phyloP scores from a whole-genome alignment of 2,888 invertebrate genomes.

The Cryptus armator region DNA sequence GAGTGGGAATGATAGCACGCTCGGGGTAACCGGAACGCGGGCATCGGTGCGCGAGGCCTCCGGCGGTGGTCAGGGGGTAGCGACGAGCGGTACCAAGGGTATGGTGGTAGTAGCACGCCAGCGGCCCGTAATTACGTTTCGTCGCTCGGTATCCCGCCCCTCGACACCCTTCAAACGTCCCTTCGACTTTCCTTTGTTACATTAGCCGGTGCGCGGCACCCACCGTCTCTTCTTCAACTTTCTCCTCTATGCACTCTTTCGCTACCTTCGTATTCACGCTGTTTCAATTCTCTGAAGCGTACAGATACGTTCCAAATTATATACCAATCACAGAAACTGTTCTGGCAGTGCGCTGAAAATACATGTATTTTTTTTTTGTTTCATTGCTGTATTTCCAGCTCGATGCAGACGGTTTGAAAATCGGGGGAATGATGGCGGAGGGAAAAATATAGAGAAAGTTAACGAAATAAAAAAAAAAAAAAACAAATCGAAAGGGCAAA shows the following conservation, averaged over 20 bases:
- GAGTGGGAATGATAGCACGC: constrained; percentile 48
- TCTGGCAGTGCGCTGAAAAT: not conserved
- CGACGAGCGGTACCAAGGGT: constrained; percentile 6
- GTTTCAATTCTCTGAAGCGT: constrained; percentile 57
- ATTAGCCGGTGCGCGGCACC: constrained; percentile 76
- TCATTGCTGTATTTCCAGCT: not conserved
- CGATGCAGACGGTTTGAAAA: constrained; percentile 4
- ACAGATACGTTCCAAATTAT: constrained; percentile 10
- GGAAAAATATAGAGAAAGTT: not conserved
- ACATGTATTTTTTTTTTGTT: constrained; percentile 9
- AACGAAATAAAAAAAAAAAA: too few relatives aligned
- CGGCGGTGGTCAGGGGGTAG: constrained; percentile 21
- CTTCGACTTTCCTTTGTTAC: constrained; percentile 80
- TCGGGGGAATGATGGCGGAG: not conserved
- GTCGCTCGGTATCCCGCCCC: constrained; percentile 71
- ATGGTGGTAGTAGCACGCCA: constrained; percentile 14
- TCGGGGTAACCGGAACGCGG: constrained; percentile 51
- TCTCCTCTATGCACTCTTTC: constrained; percentile 66
- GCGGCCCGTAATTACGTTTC: constrained; percentile 64
- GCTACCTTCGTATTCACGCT: constrained; percentile 46
- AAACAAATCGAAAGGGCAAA: not conserved
- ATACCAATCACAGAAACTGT: not conserved
- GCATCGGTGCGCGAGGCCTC: constrained; percentile 35
- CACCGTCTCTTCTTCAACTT: constrained; percentile 64
- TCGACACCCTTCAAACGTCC: constrained; percentile 64